Evolutionary conservation across 2,113 vertebrate species (phyloP).

Genomic region (Trogon surrucura): DNA sequence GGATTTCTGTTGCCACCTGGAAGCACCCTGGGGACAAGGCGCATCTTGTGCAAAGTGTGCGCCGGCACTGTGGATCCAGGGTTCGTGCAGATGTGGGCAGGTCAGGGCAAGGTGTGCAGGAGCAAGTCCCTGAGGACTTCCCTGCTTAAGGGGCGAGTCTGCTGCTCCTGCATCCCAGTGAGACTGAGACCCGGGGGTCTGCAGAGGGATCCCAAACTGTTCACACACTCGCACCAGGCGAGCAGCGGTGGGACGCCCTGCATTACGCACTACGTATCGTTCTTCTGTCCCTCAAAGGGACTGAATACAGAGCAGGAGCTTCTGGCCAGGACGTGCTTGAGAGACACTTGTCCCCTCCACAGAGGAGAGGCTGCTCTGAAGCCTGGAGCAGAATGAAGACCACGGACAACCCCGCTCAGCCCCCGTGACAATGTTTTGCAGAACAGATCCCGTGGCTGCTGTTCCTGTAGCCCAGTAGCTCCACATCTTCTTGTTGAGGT

Average conservation of each 20-base stretch:
- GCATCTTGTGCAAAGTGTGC: fast-evolving
- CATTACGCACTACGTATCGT: fast-evolving
- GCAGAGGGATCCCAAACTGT: not conserved
- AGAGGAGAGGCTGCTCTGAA: not conserved
- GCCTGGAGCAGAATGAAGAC: not conserved
- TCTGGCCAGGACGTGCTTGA: fast-evolving
- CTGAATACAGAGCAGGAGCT: not conserved
- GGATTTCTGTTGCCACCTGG: too few species aligned
- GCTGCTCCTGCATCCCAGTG: not conserved
- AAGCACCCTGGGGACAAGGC: not conserved
- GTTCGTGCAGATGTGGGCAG: not conserved
- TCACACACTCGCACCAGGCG: not conserved
- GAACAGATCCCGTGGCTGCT: not conserved
- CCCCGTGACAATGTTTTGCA: fast-evolving
- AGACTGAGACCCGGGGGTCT: not conserved
- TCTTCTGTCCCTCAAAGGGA: fast-evolving
- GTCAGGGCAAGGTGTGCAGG: not conserved
- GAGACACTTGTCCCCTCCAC: not conserved
- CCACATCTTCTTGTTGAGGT: not conserved
- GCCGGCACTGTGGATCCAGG: not conserved
- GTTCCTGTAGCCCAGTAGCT: fast-evolving
- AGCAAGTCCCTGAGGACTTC: too few species aligned
- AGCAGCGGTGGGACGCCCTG: not conserved
- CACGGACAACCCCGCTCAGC: not conserved
- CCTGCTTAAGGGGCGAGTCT: not conserved